Conservation (phyloP, 2,113 vertebrate species). For the Neolamprologus caudopunctatus region DNA sequence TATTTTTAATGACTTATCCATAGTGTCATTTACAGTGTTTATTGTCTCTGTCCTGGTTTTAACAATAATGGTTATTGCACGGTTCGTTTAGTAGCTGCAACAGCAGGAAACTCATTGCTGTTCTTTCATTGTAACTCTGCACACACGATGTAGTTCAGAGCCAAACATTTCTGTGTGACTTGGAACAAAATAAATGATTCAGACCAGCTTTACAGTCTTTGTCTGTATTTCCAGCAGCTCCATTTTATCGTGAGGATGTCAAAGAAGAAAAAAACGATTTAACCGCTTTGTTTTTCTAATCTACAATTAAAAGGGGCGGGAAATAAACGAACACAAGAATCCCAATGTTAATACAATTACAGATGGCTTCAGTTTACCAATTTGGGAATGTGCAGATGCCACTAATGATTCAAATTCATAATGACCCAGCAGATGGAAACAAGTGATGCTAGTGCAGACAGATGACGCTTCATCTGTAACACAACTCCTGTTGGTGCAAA, state of each 20-base stretch:
- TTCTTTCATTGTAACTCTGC: neutral
- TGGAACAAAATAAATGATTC: neutral
- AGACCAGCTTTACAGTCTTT: neutral
- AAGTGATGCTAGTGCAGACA: neutral
- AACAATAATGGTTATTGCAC: neutral
- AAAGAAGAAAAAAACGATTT: neutral
- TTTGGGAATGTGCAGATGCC: neutral
- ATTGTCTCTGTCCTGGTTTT: neutral
- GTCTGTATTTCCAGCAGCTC: neutral
- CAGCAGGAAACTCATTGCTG: neutral
- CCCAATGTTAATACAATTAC: neutral
- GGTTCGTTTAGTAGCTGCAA: neutral
- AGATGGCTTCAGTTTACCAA: neutral
- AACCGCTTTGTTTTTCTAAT: neutral
- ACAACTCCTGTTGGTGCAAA: neutral
- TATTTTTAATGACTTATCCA: slow-evolving; percentile 52
- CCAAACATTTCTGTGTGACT: neutral
- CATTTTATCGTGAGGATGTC: neutral
- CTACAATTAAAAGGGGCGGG: neutral
- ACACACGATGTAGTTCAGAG: neutral
- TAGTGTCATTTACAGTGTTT: slow-evolving; percentile 48
- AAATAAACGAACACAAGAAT: neutral
- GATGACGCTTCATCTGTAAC: neutral
- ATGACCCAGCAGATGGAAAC: slow-evolving; percentile 9
- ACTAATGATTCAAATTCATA: neutral